Percentiles rank a stretch among this genome's conserved stretches.
These are phyloP conservation scores for Liasis olivaceus DNA, from an alignment of 2,797 vertebrate species.

Conservation along the genomic window DNA sequence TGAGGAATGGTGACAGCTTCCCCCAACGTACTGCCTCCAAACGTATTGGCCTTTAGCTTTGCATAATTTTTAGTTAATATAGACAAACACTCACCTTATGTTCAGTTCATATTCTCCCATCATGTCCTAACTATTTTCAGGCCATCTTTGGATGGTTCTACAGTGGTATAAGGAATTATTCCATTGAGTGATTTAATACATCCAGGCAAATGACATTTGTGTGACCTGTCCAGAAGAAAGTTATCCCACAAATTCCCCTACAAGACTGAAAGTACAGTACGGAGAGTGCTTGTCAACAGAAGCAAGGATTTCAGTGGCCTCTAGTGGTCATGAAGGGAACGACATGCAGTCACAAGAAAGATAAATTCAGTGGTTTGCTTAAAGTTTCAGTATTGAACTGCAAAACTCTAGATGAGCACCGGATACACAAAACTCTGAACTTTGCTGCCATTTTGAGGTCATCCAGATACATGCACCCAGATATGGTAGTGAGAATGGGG, in stretches of 20 bases:
- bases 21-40: background rate
- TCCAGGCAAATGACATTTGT: background rate
- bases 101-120: background rate
- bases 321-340: slow-evolving; percentile 14
- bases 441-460: background rate
- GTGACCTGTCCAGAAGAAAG: background rate
- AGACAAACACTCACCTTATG: background rate
- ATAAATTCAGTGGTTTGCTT: background rate
- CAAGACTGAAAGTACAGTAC: background rate
- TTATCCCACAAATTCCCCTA: background rate
- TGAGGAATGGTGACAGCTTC: background rate
- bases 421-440: background rate
- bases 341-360: background rate
- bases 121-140: background rate
- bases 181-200: background rate
- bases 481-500: background rate
- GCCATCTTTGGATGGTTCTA: background rate
- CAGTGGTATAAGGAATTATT: background rate
- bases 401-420: background rate
- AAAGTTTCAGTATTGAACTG: background rate
- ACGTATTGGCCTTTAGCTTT: background rate
- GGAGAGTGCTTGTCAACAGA: background rate
- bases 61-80: background rate
- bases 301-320: slow-evolving; percentile 4
- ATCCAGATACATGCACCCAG: background rate